Percentiles rank a stretch among this genome's conserved stretches.
phyloP scores from a whole-genome alignment of 2,797 vertebrate genomes.

The Poecilia picta region DNA sequence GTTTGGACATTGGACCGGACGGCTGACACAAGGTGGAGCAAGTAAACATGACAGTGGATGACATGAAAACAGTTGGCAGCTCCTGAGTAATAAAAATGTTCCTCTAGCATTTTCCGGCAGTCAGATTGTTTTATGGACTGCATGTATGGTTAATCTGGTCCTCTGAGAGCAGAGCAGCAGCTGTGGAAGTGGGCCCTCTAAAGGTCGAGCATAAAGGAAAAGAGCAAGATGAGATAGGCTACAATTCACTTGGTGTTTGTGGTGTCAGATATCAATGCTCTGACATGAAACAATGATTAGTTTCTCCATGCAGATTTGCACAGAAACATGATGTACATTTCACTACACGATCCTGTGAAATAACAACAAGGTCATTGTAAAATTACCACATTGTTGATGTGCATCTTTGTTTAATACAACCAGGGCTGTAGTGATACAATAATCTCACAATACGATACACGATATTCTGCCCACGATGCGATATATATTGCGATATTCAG shows the following conservation, averaged over 20 bases:
- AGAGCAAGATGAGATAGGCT: slow-evolving; percentile 22
- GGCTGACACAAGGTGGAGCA: slow-evolving; percentile 25
- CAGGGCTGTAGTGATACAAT: no score
- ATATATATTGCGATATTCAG: no score
- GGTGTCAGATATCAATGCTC: neutral
- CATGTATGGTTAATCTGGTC: slow-evolving; percentile 31
- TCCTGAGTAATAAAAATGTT: slow-evolving; percentile 40
- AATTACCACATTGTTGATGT: neutral
- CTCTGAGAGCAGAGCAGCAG: slow-evolving; percentile 18
- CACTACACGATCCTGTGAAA: neutral
- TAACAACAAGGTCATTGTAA: neutral
- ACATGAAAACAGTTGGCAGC: slow-evolving; percentile 50
- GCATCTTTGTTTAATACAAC: neutral
- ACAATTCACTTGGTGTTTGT: neutral
- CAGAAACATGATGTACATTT: neutral
- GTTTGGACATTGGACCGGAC: slow-evolving; percentile 56
- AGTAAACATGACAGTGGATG: slow-evolving; percentile 44
- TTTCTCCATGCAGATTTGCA: neutral
- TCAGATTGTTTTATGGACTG: slow-evolving; percentile 38
- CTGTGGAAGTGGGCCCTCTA: slow-evolving; percentile 61
- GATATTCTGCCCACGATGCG: no score
- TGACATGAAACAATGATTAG: neutral
- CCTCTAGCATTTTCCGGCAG: slow-evolving; percentile 13
- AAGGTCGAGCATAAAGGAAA: slow-evolving; percentile 38
- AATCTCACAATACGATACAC: no score